These are phyloP conservation scores for Cosmia pyralina DNA, from an alignment of 2,888 invertebrate species.

Conservation along the genomic window DNA sequence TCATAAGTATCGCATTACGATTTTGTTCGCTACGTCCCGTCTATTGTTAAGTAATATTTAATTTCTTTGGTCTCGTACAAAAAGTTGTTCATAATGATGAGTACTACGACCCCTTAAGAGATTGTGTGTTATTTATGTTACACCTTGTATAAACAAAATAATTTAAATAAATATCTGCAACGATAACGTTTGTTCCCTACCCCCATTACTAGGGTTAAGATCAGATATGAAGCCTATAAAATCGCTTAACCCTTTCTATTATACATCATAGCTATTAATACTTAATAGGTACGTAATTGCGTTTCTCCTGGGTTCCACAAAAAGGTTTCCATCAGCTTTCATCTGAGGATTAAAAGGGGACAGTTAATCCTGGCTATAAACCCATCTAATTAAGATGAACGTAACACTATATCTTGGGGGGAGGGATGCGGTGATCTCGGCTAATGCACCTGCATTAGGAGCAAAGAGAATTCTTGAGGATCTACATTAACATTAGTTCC, in stretches of 20 bases:
- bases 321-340: slow-evolving; percentile 68
- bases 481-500: slow-evolving; percentile 60
- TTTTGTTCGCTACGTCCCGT: no score
- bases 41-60: no score
- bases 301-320: slow-evolving; percentile 66
- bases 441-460: slow-evolving; percentile 76
- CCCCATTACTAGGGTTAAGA: slow-evolving; percentile 64
- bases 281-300: slow-evolving; percentile 78
- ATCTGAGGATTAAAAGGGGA: slow-evolving; percentile 75
- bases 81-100: no score
- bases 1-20: no score
- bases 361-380: slow-evolving; percentile 71
- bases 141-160: slow-evolving; percentile 51
- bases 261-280: slow-evolving; percentile 76
- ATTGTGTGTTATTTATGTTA: no score
- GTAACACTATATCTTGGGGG: slow-evolving; percentile 57
- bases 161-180: slow-evolving; percentile 44
- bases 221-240: slow-evolving; percentile 68
- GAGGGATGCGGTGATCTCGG: slow-evolving; percentile 63
- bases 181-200: slow-evolving; percentile 40
- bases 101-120: no score
- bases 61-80: no score
- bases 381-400: slow-evolving; percentile 72
- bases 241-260: slow-evolving; percentile 74
- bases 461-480: slow-evolving; percentile 74